phyloP scores from a whole-genome alignment of 2,888 invertebrate species.

The Mythimna vitellina region DNA sequence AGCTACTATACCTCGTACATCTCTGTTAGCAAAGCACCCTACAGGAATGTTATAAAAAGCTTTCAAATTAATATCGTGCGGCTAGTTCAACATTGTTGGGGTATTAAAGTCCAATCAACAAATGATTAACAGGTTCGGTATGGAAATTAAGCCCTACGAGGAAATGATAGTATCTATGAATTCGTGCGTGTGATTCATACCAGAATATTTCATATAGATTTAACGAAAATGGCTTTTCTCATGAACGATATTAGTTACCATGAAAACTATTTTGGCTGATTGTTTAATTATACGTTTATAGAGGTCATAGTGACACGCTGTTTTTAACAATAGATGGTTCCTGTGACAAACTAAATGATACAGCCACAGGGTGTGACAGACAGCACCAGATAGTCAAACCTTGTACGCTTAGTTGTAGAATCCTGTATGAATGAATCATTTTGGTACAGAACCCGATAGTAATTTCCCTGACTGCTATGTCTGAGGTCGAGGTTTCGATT shows the following conservation, averaged over 20 bases:
- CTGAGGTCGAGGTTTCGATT: no score
- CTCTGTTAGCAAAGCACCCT: neutral
- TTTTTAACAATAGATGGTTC: no score
- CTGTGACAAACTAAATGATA: no score
- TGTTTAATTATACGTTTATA: neutral
- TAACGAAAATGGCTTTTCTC: neutral
- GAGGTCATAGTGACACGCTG: neutral
- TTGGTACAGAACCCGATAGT: no score
- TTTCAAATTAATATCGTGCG: conserved; percentile 22
- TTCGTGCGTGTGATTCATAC: neutral
- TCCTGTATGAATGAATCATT: no score
- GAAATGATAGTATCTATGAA: neutral
- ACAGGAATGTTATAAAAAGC: conserved; percentile 9
- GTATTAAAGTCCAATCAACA: conserved; percentile 33
- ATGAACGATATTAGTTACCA: neutral
- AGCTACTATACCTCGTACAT: neutral
- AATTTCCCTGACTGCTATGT: no score
- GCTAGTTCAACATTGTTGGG: conserved; percentile 3
- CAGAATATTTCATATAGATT: neutral
- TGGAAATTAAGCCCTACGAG: neutral
- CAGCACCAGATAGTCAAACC: no score
- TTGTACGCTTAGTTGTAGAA: no score
- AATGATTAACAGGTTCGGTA: conserved; percentile 11
- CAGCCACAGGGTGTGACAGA: no score
- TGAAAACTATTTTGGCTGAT: neutral